A percentile compares a stretch with the other conserved stretches of the same genome.
Evolutionary conservation across 2,113 vertebrate species (phyloP).

Genomic region (Puffinus mauretanicus): DNA sequence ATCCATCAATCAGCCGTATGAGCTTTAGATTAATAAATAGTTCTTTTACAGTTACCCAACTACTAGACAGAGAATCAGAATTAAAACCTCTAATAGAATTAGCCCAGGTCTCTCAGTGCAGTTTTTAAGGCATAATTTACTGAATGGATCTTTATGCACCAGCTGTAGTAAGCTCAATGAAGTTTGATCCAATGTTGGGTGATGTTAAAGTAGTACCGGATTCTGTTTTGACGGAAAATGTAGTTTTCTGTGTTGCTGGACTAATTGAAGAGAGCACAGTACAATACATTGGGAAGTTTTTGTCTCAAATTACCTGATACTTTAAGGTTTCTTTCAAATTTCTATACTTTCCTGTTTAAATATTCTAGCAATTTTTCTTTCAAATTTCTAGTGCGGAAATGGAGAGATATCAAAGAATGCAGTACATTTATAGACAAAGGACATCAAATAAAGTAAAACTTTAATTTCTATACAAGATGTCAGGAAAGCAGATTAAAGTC

Average conservation of each 20-base stretch:
- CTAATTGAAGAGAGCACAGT: background rate
- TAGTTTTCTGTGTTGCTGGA: background rate
- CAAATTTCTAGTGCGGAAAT: background rate
- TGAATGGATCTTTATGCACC: background rate
- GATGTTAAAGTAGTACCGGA: background rate
- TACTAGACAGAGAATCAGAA: conserved; percentile 5
- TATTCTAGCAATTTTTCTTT: background rate
- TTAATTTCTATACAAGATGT: background rate
- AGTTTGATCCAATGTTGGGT: background rate
- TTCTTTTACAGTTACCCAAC: conserved; percentile 23
- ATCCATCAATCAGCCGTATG: conserved; percentile 19
- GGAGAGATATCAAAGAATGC: background rate
- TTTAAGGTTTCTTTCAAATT: background rate
- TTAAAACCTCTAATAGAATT: conserved; percentile 40
- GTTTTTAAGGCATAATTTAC: conserved; percentile 15
- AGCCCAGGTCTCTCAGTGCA: background rate
- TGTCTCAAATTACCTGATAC: background rate
- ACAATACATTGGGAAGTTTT: background rate
- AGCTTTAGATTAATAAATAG: conserved; percentile 58
- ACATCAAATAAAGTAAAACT: background rate
- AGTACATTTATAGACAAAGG: background rate
- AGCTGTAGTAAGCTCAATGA: background rate
- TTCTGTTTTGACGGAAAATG: background rate
- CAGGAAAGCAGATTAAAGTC: background rate
- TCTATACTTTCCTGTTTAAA: background rate